Base-by-base conservation (phyloP, 53 echinoderm and acorn worm species). In the Paracentrotus lividus region DNA sequence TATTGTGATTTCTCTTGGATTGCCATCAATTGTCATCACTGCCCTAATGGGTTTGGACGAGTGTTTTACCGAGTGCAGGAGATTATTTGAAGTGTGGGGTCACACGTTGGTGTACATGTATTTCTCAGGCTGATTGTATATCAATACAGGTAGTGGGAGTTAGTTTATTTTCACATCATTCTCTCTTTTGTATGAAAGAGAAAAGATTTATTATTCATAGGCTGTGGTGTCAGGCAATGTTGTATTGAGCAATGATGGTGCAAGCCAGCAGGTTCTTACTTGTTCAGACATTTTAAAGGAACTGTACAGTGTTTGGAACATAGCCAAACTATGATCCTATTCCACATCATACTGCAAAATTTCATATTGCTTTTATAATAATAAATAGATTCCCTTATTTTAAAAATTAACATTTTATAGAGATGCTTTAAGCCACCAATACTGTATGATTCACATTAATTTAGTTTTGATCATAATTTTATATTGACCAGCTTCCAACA, bases 121-220 rank as follows among this genome's bases (percentile, higher is more conserved):
- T 45, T 47, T 81, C 44, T 26, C 44, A 47, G 81, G 47, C 81
- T 47, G n/a, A 45, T 26, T 81, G 81, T 0, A 26, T 36, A 72
- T 20, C 18, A n/a, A 47, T 26, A 81, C 81, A 26, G 21, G 76
- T 76, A 40, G 76, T 76, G 76, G 81, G 81, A 81, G 81, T 44
- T 44, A 8, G 45, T 81, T 81, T 81, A 47, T 81, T 81, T 44
- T 81, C 81, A 45, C 47, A 45, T 47, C 81, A 81, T 47, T 26
- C 81, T 20, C n/a, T 81, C 26, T 26, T 27, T n/a, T 81, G 81
- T 47, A 81, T 81, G 43, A 13, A 47, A 44, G 26, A 47, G 2
- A n/a, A 45, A 81, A 81, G 3, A 3, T 47, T 21, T n/a, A 33
- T 33, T 6, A 67, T 32, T 33, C 67, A 67, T 24, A 24, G 77